A percentile compares a stretch with the other conserved stretches of the same genome.
Evolutionary conservation across 2,113 vertebrate species (phyloP).

Genomic region (Malurus elegans): DNA sequence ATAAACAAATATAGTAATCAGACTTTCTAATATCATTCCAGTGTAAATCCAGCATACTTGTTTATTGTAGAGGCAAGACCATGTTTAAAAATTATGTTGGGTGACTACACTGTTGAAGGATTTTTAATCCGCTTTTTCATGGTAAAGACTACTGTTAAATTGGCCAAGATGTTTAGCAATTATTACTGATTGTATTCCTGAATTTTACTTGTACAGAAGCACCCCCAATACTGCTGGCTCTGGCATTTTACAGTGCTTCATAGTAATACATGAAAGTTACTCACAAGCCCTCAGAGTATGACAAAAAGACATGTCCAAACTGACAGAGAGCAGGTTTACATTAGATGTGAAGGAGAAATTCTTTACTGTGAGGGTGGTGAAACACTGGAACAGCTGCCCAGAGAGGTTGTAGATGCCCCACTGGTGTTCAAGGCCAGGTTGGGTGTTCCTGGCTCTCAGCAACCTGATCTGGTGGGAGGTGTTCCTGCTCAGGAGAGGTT

Average conservation of each 20-base stretch:
- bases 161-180: background rate
- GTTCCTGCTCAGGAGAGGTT: background rate
- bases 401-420: background rate
- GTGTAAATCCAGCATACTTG: background rate
- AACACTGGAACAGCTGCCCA: background rate
- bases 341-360: background rate
- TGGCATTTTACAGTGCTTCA: background rate
- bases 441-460: background rate
- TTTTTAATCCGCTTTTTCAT: background rate
- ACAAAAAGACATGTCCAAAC: background rate
- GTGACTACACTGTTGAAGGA: background rate
- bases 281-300: background rate
- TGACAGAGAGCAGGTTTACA: no score
- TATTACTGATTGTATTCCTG: background rate
- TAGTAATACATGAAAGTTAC: background rate
- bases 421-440: fast-evolving
- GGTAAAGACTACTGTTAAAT: background rate
- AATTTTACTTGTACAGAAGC: background rate
- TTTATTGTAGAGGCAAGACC: background rate
- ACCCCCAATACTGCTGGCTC: background rate
- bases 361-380: background rate
- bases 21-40: background rate
- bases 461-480: background rate
- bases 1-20: background rate
- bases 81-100: background rate